Evolutionary conservation across 2,113 vertebrate species (phyloP).

Genomic region (Amphiprion ocellaris): DNA sequence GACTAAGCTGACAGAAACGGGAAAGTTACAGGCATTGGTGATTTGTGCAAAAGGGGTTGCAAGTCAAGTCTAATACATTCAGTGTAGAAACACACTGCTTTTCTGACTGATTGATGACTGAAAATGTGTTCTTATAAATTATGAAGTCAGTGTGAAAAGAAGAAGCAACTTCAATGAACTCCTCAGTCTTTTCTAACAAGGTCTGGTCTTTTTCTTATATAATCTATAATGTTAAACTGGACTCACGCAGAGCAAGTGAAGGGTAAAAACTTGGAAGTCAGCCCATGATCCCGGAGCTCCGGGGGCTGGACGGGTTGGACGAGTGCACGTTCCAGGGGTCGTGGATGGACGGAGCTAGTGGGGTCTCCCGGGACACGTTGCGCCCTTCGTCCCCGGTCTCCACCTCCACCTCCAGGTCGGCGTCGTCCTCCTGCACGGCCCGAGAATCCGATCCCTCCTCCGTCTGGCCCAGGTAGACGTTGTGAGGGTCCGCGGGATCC

Average conservation of each 20-base stretch:
- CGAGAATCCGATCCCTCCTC: constrained; percentile 85
- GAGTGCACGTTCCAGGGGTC: constrained; percentile 87
- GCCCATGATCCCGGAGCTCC: constrained; percentile 70
- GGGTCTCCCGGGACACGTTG: constrained; percentile 81
- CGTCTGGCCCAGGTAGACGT: constrained; percentile 51
- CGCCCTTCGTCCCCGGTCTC: constrained; percentile 71
- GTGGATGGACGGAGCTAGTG: constrained; percentile 76
- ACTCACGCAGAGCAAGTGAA: neutral
- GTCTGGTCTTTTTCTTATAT: neutral
- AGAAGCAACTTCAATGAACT: neutral
- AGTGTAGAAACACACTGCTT: constrained; percentile 36
- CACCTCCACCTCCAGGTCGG: constrained; percentile 69
- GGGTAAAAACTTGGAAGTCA: constrained; percentile 28
- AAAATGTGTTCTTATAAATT: neutral
- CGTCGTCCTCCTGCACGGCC: constrained; percentile 78
- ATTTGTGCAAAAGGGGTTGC: constrained; percentile 64
- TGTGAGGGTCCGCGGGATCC: constrained; percentile 80
- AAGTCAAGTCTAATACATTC: constrained; percentile 51
- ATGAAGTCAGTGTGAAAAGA: constrained; percentile 31
- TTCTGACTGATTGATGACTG: constrained; percentile 1
- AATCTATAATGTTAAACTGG: constrained; percentile 10
- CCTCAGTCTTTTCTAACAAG: neutral
- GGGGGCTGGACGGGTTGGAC: constrained; percentile 79
- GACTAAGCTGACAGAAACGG: constrained; percentile 3
- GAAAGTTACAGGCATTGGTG: neutral